A percentile compares a stretch with the other conserved stretches of the same genome.
phyloP scores from a whole-genome alignment of 2,113 vertebrate species.

The Podilymbus podiceps region DNA sequence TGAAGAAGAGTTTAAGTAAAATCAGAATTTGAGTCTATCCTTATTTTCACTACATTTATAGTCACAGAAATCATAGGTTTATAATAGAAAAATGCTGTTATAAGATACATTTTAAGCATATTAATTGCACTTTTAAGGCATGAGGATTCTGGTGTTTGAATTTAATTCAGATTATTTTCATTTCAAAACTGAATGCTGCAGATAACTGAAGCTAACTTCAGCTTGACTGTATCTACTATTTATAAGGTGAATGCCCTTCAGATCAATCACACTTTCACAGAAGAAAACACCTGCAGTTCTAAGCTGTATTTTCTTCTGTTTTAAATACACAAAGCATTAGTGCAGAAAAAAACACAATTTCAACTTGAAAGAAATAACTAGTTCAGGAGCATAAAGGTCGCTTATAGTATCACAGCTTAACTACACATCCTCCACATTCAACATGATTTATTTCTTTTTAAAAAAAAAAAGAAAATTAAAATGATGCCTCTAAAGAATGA shows the following conservation, averaged over 20 bases:
- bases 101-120: slow-evolving; percentile 2
- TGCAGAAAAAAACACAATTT: not conserved
- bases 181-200: not conserved
- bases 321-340: not conserved
- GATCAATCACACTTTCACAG: not conserved
- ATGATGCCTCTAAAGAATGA: not conserved
- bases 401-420: not conserved
- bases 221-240: not conserved
- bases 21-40: not conserved
- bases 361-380: not conserved
- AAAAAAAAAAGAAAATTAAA: no score
- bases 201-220: not conserved
- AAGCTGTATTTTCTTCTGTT: not conserved
- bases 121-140: slow-evolving; percentile 24
- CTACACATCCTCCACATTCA: not conserved
- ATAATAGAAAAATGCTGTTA: slow-evolving; percentile 21
- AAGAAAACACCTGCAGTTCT: not conserved
- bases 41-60: slow-evolving; percentile 26
- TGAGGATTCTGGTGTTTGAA: not conserved
- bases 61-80: not conserved
- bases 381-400: not conserved
- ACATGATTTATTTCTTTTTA: not conserved
- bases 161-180: slow-evolving; percentile 55
- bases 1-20: not conserved
- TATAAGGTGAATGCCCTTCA: not conserved